Conservation (phyloP, 1,140 invertebrate species). For the Stegodyphus dumicola region DNA sequence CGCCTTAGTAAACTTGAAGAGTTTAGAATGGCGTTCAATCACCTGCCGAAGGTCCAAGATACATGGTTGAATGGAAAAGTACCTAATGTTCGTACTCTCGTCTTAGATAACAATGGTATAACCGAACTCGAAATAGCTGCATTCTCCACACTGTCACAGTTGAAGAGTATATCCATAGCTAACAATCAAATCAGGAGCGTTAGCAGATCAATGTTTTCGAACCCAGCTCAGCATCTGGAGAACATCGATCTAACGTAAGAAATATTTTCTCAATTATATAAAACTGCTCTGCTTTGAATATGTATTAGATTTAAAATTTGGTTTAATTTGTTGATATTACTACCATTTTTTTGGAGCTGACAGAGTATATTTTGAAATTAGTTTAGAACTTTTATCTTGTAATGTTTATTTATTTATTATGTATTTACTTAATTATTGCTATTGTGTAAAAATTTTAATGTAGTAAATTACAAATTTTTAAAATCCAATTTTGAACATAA, state of each 20-base stretch:
- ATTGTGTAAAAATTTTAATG: too few species aligned
- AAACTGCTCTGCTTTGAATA: too few species aligned
- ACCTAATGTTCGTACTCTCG: constrained; percentile 18
- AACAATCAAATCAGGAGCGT: constrained; percentile 24
- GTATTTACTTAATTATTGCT: too few species aligned
- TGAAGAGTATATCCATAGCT: constrained; percentile 11
- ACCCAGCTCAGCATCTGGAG: constrained; percentile 5
- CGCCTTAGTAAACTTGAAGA: constrained; percentile 18
- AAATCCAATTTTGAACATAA: too few species aligned
- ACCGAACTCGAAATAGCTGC: constrained; percentile 4
- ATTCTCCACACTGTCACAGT: background rate
- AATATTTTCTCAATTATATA: too few species aligned
- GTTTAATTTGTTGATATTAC: too few species aligned
- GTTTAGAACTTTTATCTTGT: too few species aligned
- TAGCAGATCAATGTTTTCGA: constrained; percentile 22
- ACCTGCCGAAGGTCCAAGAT: constrained; percentile 4
- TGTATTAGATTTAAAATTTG: too few species aligned
- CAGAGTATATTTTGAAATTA: too few species aligned
- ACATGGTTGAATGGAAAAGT: constrained; percentile 40
- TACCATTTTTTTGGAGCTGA: too few species aligned
- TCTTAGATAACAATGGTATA: constrained; percentile 36
- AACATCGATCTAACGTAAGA: constrained; percentile 41
- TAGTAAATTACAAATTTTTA: too few species aligned
- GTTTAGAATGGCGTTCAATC: background rate
- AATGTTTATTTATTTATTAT: too few species aligned